Evolutionary conservation across 2,888 invertebrate species (phyloP).

Genomic region (Oxystoma pomonae): DNA sequence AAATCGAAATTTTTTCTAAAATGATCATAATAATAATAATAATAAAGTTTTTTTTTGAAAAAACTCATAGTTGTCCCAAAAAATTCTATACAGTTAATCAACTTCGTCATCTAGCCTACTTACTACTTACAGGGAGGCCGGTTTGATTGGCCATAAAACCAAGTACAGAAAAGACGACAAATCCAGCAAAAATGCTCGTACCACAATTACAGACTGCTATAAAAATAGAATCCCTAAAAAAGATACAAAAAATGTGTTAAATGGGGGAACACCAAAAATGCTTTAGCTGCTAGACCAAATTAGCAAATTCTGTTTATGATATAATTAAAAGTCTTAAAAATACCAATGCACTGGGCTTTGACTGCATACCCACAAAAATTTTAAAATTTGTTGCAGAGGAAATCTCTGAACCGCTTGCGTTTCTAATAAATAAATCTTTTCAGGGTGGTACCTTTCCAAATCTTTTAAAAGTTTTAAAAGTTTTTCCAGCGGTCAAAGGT

Average conservation of each 20-base stretch:
- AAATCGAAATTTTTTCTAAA: neutral
- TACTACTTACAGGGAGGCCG: constrained; percentile 58
- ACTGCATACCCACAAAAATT: too few relatives aligned
- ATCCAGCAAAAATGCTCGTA: constrained; percentile 74
- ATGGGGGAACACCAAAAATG: too few relatives aligned
- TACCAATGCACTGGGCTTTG: too few relatives aligned
- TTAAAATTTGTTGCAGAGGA: too few relatives aligned
- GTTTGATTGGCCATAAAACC: constrained; percentile 70
- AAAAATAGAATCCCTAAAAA: constrained; percentile 62
- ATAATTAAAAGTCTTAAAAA: neutral
- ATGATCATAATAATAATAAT: too few relatives aligned
- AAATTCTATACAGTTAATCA: neutral
- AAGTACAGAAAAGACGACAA: constrained; percentile 75
- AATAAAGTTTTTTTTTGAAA: too few relatives aligned
- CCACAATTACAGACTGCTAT: constrained; percentile 70
- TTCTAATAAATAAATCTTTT: too few relatives aligned
- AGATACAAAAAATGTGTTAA: neutral
- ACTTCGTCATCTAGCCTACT: neutral
- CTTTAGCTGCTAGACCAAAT: neutral
- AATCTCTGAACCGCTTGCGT: too few relatives aligned
- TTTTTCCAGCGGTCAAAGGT: too few relatives aligned
- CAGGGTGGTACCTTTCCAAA: too few relatives aligned
- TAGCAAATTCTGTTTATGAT: neutral
- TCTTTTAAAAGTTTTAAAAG: too few relatives aligned
- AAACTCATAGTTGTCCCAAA: too few relatives aligned